Conservation (phyloP, 2,797 vertebrate genomes). For the Aythya fuligula region DNA sequence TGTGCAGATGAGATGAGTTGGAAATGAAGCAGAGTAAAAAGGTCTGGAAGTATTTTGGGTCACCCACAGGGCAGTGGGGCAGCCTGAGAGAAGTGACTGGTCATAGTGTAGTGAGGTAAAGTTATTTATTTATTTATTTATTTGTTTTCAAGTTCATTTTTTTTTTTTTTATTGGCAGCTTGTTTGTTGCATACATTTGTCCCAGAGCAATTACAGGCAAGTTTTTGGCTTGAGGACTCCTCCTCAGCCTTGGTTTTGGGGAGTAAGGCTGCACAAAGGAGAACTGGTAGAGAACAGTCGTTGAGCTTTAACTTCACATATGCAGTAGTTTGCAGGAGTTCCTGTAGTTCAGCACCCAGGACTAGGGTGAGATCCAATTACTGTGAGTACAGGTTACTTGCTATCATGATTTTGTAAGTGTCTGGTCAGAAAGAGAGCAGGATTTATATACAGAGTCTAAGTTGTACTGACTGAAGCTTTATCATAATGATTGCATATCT, state of each 20-base stretch:
- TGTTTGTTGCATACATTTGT: accelerated
- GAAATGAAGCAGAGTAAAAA: background rate
- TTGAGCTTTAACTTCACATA: accelerated
- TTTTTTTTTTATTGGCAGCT: background rate
- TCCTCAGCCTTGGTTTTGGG: background rate
- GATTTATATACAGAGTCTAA: background rate
- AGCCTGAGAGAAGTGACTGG: background rate
- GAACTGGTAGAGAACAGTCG: background rate
- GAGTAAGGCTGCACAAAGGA: background rate
- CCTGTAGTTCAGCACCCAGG: background rate
- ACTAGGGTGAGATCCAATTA: background rate
- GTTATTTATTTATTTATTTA: background rate
- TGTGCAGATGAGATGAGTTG: background rate
- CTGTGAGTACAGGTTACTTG: background rate
- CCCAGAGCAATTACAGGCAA: background rate
- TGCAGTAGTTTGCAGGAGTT: background rate
- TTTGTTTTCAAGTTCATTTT: background rate
- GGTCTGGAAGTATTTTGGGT: background rate
- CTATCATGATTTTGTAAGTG: background rate
- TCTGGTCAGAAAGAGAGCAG: background rate
- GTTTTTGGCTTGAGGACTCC: background rate
- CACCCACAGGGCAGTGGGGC: accelerated
- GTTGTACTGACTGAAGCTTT: background rate
- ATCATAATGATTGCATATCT: background rate
- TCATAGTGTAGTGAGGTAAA: background rate